Evolutionary conservation across 2,797 vertebrate species (phyloP).

Genomic region (Prionace glauca): DNA sequence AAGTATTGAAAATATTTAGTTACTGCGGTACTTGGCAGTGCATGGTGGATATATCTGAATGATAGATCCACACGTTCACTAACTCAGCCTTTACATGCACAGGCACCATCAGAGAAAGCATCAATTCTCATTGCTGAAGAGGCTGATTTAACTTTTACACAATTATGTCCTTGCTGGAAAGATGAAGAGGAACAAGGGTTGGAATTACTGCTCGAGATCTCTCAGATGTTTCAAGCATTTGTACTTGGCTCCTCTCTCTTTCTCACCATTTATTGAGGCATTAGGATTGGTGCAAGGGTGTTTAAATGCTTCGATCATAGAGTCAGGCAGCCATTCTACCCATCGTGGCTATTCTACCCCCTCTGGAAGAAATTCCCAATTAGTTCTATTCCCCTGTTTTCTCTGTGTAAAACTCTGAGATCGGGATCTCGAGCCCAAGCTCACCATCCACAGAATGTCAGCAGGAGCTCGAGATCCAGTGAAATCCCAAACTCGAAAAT

Average conservation of each 20-base stretch:
- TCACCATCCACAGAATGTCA: too few relatives aligned
- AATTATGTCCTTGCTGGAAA: neutral
- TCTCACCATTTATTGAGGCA: neutral
- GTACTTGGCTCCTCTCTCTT: neutral
- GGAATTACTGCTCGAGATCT: neutral
- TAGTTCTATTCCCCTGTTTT: neutral
- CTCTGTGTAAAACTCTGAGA: neutral
- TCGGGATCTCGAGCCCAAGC: too few relatives aligned
- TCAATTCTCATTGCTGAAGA: neutral
- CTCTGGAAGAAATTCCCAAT: neutral
- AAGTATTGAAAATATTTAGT: slow-evolving; percentile 32
- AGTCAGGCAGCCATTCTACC: neutral
- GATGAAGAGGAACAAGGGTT: neutral
- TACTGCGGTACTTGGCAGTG: neutral
- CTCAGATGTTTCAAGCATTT: neutral
- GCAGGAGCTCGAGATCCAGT: too few relatives aligned
- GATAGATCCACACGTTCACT: too few relatives aligned
- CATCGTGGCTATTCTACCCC: neutral
- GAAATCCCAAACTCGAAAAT: too few relatives aligned
- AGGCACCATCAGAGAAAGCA: neutral
- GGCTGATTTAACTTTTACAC: neutral
- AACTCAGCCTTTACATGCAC: neutral
- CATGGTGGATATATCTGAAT: neutral
- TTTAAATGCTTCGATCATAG: neutral
- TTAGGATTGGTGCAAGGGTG: neutral